Evolutionary conservation across 2,888 invertebrate genomes (phyloP).

Genomic region (Melanostoma mellinum): DNA sequence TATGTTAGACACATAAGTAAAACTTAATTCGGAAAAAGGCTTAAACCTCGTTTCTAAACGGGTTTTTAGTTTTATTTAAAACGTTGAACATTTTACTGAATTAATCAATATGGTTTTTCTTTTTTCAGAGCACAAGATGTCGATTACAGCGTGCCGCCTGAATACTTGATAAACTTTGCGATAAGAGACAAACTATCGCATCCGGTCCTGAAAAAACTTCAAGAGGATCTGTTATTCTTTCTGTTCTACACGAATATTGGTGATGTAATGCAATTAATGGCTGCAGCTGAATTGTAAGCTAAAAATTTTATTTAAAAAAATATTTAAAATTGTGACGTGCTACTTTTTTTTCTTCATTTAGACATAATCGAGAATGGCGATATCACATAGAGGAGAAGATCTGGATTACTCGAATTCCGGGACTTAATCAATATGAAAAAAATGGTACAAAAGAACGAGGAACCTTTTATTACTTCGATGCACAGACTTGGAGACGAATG

Average conservation of each 20-base stretch:
- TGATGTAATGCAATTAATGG: conserved; percentile 98
- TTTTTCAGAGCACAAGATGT: conserved; percentile 95
- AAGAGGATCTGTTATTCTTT: conserved; percentile 99
- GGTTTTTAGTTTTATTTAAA: too few species aligned
- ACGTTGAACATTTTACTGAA: neutral
- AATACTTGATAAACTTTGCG: conserved; percentile 98
- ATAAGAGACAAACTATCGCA: conserved; percentile 98
- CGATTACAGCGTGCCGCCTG: conserved; percentile 98
- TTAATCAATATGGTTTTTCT: conserved; percentile 5
- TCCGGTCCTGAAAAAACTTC: conserved; percentile 97
- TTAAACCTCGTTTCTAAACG: too few species aligned
- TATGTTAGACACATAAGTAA: too few species aligned
- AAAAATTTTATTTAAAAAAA: conserved; percentile 4
- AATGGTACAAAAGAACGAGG: conserved; percentile 98
- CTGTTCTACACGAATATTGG: conserved; percentile 99
- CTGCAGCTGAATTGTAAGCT: conserved; percentile 96
- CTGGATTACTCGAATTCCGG: conserved; percentile 99
- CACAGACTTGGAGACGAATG: conserved; percentile 99
- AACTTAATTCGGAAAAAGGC: too few species aligned
- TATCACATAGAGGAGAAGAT: conserved; percentile 99
- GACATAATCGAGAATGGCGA: conserved; percentile 99
- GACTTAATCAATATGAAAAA: conserved; percentile 95
- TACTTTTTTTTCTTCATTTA: conserved; percentile 80
- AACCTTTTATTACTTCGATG: conserved; percentile 99
- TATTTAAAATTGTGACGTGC: conserved; percentile 4